Evolutionary conservation across 2,113 vertebrate species (phyloP).

Genomic region (Mohoua ochrocephala): DNA sequence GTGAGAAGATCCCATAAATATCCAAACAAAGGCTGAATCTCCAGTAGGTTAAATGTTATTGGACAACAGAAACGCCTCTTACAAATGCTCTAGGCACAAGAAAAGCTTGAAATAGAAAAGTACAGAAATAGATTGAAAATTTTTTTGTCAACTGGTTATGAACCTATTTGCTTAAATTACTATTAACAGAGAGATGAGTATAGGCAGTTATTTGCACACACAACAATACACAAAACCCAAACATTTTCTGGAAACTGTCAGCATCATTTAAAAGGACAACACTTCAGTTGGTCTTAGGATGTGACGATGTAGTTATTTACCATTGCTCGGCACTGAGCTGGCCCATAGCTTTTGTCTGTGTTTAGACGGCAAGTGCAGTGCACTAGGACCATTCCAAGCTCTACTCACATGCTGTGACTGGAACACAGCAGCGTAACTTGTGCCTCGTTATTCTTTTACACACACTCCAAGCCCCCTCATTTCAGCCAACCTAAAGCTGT

Average conservation of each 20-base stretch:
- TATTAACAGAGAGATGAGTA: neutral
- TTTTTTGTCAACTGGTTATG: neutral
- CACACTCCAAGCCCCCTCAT: neutral
- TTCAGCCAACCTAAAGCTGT: neutral
- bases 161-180: neutral
- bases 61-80: neutral
- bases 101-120: neutral
- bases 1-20: neutral
- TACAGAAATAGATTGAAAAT: neutral
- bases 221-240: neutral
- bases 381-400: neutral
- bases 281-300: neutral
- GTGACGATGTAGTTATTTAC: neutral
- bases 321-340: neutral
- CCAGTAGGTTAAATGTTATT: neutral
- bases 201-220: neutral
- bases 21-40: neutral
- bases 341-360: neutral
- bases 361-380: neutral
- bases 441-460: neutral
- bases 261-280: neutral
- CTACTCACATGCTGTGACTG: neutral
- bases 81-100: neutral
- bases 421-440: neutral
- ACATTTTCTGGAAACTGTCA: neutral